Evolutionary conservation across 2,113 vertebrate genomes (phyloP).

Genomic region (Mixornis gularis): DNA sequence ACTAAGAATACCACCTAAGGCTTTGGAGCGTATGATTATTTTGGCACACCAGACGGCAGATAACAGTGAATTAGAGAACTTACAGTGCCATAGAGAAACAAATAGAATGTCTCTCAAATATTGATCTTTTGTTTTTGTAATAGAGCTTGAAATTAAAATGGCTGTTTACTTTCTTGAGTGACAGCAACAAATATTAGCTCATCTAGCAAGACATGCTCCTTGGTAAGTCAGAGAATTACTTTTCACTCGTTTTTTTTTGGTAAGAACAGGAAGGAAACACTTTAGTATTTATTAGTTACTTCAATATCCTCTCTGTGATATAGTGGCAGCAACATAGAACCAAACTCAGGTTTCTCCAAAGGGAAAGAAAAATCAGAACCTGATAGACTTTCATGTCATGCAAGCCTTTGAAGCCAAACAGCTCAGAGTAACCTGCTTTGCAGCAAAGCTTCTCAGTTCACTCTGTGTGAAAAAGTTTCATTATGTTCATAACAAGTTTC

Average conservation of each 20-base stretch:
- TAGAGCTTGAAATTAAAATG: slow-evolving; percentile 40
- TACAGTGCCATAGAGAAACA: background rate
- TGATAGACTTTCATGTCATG: background rate
- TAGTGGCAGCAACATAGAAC: background rate
- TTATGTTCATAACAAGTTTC: background rate
- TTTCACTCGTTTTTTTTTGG: background rate
- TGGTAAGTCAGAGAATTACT: background rate
- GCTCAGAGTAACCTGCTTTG: background rate
- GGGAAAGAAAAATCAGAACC: background rate
- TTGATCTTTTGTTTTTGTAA: slow-evolving; percentile 6
- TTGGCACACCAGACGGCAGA: background rate
- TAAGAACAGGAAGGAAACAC: background rate
- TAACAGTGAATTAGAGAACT: background rate
- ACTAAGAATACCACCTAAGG: background rate
- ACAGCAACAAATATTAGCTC: background rate
- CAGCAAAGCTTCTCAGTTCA: background rate
- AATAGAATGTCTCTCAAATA: background rate
- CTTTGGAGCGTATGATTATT: background rate
- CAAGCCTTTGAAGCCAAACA: background rate
- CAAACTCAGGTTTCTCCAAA: background rate
- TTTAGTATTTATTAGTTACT: background rate
- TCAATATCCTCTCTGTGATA: background rate
- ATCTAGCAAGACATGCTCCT: background rate
- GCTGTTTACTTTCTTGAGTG: background rate
- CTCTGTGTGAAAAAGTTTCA: background rate